A percentile compares a stretch with the other conserved stretches of the same genome.
Evolutionary conservation across 1,140 invertebrate species (phyloP).

Genomic region (Pteromalus puparum): DNA sequence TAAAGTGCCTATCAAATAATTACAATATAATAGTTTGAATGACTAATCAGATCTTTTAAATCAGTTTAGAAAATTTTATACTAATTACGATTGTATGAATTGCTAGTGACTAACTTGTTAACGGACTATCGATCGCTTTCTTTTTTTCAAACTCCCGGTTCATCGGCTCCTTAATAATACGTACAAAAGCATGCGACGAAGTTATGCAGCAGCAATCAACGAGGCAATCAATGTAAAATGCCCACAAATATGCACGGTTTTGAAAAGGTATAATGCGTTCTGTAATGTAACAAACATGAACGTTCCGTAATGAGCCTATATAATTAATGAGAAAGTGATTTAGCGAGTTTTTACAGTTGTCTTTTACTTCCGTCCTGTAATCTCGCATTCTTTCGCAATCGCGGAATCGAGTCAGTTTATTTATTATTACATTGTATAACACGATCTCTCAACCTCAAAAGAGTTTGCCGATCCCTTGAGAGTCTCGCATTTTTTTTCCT

Average conservation of each 20-base stretch:
- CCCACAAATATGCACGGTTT: background rate
- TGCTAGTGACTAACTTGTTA: too few relatives aligned
- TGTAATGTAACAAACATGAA: background rate
- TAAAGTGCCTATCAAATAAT: too few relatives aligned
- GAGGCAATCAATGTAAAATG: background rate
- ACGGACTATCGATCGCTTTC: too few relatives aligned
- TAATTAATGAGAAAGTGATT: conserved; percentile 27
- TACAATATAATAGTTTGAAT: too few relatives aligned
- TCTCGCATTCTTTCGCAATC: background rate
- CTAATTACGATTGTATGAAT: too few relatives aligned
- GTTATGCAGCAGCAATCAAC: background rate
- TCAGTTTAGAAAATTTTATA: too few relatives aligned
- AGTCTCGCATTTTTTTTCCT: too few relatives aligned
- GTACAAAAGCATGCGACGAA: background rate
- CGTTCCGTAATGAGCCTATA: background rate
- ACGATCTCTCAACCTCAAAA: background rate
- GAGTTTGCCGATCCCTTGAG: background rate
- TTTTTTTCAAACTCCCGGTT: too few relatives aligned
- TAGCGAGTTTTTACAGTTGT: background rate
- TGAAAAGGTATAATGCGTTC: background rate
- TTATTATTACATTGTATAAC: background rate
- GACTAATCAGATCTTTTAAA: too few relatives aligned
- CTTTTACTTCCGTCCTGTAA: conserved; percentile 15
- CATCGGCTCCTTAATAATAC: too few relatives aligned
- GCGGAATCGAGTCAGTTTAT: background rate